Evolutionary conservation across 2,113 vertebrate species (phyloP), one percentile per base, ranked within the genome.

Genomic region (Taurulus bubalis): DNA sequence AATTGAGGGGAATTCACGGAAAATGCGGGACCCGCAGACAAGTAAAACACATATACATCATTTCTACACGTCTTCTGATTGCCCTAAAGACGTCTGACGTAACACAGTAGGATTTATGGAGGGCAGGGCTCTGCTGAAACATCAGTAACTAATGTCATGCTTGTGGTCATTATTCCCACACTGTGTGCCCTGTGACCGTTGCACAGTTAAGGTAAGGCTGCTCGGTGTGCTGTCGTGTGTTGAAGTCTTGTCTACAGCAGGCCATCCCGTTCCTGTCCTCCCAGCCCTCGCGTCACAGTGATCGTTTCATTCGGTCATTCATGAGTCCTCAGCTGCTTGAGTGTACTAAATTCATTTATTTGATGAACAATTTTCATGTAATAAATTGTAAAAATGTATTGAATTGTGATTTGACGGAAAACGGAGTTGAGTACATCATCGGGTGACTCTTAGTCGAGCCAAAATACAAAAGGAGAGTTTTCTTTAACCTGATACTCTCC

Each of bases 131-230:
- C 42, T 28, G 71, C 26, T 65, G 24, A 49, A 71, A 76, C 71
- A 71, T 70, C 71, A 32, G 71, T 72, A 71, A 42, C 42, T 66
- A 62, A 77, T 69, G 77, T 79, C 70, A 81, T 69, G 71, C 66
- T 24, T 82, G 18, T 20, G 47, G 60, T 56, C 53, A 22, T 40
- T 30, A 24, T 38, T 59, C 49, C 42, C 71, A 47, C 20, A 18
- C 58, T 38, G 38, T 36, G 59, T 20, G 34, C 75, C 66, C 34
- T 66, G 30, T 75, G 24, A 45, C n/a, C 24, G 51, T 2, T 40
- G 56, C 22, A 26, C 64, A 49, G 45, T 28, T 36, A 34, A 45
- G 60, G 28, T 56, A 2, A 63, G 20, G 45, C 36, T 36, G 4
- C 16, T 64, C 66, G 45, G 55, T 66, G 34, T 22, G 28, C 1